phyloP scores from a whole-genome alignment of 2,113 vertebrate species.

The Centropristis striata region DNA sequence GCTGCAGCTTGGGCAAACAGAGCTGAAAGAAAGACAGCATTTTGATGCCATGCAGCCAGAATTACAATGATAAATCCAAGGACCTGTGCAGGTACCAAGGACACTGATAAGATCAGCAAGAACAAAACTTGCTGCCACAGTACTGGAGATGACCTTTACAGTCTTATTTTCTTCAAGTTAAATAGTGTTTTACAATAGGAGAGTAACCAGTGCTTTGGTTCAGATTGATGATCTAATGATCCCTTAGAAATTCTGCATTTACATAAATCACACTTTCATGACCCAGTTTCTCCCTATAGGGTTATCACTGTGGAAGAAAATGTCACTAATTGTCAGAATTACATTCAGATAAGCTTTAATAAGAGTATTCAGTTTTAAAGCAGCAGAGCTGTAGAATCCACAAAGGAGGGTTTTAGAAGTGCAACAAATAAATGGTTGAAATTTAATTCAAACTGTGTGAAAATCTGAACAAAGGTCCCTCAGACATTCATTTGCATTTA shows the following conservation, averaged over 20 bases:
- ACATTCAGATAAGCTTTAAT: not conserved
- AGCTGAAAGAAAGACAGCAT: slow-evolving; percentile 5
- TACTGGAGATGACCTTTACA: not conserved
- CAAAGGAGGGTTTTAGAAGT: not conserved
- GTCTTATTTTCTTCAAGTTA: not conserved
- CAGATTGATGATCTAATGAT: slow-evolving; percentile 7
- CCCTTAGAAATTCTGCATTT: not conserved
- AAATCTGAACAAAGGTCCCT: not conserved
- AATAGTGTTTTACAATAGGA: not conserved
- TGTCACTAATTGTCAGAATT: not conserved
- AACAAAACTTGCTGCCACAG: not conserved
- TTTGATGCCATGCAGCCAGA: slow-evolving; percentile 3
- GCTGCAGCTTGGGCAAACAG: slow-evolving; percentile 12
- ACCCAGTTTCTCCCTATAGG: not conserved
- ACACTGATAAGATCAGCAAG: slow-evolving; percentile 13
- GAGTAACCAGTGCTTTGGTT: not conserved
- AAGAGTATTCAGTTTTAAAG: too few relatives aligned
- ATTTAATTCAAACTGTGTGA: not conserved
- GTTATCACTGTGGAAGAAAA: not conserved
- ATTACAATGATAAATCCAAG: slow-evolving; percentile 26
- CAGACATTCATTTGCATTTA: not conserved
- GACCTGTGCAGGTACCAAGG: slow-evolving; percentile 27
- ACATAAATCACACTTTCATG: not conserved
- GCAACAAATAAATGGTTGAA: not conserved
- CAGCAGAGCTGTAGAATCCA: not conserved